Evolutionary conservation across 1,140 invertebrate genomes (phyloP), one percentile per base, ranked within the genome.

Genomic region (Hydropsyche tenuis): DNA sequence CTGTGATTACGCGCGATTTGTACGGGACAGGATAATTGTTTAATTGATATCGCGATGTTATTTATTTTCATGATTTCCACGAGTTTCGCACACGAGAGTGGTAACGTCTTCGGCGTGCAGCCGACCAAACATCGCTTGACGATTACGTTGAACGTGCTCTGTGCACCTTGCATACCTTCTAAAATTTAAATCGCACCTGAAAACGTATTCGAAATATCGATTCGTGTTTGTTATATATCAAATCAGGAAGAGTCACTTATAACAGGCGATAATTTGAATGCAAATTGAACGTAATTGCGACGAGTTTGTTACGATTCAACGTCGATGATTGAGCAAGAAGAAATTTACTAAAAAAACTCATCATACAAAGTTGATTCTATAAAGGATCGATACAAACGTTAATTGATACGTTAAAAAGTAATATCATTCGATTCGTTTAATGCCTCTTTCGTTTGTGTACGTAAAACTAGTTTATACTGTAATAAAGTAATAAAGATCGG

Each of bases 1-100:
- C 76, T 77, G 74, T 77, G 76, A 75, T 77, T 77, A 77, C 74
- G 76, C 68, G 71, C 76, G 76, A 77, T 77, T 77, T 75, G 76
- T 75, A 77, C 76, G 72, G 74, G 76, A 77, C 76, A 77, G 69
- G 71, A 77, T 77, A 77, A 77, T 77, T 77, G 76, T 77, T 77
- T 77, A 77, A 77, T 77, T 77, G 76, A 77, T 77, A 75, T 75
- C 73, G 76, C 76, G 73, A 77, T 75, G 73, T 77, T 77, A 77
- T 77, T 77, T 77, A 77, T 77, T 77, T 77, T 77, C 76, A 69
- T 73, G 73, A 77, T 77, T 77, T 77, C 76, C 76, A 75, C 76
- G 74, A 65, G 76, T 73, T 77, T 75, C 73, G 76, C 74, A 75
- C 76, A 60, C 56, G 56, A 60, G 56, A 60, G 56, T 27, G 56